Evolutionary conservation across 2,888 invertebrate genomes (phyloP).

Genomic region (Drosophila algonquin): DNA sequence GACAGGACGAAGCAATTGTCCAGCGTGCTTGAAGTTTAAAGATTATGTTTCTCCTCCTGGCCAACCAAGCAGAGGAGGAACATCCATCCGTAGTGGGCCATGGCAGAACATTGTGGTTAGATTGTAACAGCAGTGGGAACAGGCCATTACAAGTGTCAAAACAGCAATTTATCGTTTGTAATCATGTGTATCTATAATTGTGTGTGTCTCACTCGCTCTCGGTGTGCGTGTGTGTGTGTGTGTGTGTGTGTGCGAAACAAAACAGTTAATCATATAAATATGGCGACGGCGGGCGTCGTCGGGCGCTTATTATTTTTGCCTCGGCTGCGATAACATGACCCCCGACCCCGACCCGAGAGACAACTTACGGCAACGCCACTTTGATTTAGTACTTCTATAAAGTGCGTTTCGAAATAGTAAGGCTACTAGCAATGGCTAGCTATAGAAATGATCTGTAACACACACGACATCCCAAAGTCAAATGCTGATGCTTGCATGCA

Average conservation of each 20-base stretch:
- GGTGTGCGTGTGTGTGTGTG: slow-evolving; percentile 28
- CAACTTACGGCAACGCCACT: slow-evolving; percentile 56
- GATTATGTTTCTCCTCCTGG: slow-evolving; percentile 52
- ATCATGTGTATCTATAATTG: slow-evolving; percentile 75
- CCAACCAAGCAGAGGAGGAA: not conserved
- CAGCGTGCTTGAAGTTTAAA: slow-evolving; percentile 65
- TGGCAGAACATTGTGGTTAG: slow-evolving; percentile 68
- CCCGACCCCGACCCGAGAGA: slow-evolving; percentile 32
- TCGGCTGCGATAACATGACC: slow-evolving; percentile 75
- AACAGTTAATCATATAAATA: slow-evolving; percentile 81
- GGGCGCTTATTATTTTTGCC: slow-evolving; percentile 76
- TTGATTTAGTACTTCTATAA: slow-evolving; percentile 61
- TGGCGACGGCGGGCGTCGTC: slow-evolving; percentile 66
- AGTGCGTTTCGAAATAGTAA: slow-evolving; percentile 11
- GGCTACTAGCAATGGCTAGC: too few relatives aligned
- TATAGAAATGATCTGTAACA: too few relatives aligned
- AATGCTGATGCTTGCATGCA: too few relatives aligned
- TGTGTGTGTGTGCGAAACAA: slow-evolving; percentile 48
- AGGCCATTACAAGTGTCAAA: slow-evolving; percentile 80
- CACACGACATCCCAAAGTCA: too few relatives aligned
- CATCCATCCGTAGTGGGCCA: not conserved
- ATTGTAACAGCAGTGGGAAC: slow-evolving; percentile 49
- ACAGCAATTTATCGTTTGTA: slow-evolving; percentile 78
- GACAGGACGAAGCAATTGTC: slow-evolving; percentile 65
- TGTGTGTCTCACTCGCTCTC: not conserved